These are phyloP conservation scores for Desmophyllum pertusum DNA, from an alignment of 92 coral and sea anemone species.

Conservation along the genomic window DNA sequence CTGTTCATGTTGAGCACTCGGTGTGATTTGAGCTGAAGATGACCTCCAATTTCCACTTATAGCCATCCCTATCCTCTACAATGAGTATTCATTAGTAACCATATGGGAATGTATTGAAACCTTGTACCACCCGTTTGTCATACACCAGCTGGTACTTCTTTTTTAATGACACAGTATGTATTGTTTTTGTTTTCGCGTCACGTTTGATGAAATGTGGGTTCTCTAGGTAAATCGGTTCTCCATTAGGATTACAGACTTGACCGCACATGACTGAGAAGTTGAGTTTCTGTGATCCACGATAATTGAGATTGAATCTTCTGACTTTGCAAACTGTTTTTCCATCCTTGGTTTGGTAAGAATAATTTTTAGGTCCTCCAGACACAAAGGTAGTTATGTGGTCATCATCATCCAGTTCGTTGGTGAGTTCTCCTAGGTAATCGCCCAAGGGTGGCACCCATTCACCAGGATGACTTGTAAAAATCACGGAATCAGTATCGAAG, in stretches of 20 bases:
- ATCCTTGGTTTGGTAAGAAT: conserved; percentile 40
- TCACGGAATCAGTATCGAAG: conserved; percentile 3
- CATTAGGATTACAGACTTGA: conserved; percentile 21
- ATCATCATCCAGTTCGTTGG: conserved; percentile 33
- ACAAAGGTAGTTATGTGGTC: conserved; percentile 52
- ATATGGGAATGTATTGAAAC: conserved; percentile 40
- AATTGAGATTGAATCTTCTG: conserved; percentile 46
- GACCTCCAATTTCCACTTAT: not conserved
- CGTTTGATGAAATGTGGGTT: conserved; percentile 21
- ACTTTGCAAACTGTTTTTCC: conserved; percentile 47
- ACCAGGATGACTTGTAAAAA: conserved; percentile 13
- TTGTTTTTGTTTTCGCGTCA: not conserved
- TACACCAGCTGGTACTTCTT: not conserved
- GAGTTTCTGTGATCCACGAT: conserved; percentile 16
- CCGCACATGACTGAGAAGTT: conserved; percentile 31
- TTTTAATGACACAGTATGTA: not conserved
- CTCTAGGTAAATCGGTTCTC: not conserved
- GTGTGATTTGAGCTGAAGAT: not conserved
- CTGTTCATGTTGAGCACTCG: not conserved
- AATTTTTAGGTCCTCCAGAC: conserved; percentile 64
- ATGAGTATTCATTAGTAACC: conserved; percentile 24
- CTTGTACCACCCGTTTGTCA: conserved; percentile 4
- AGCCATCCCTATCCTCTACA: not conserved
- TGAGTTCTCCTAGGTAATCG: conserved; percentile 45
- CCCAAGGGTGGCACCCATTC: conserved; percentile 44